Evolutionary conservation across 1,140 invertebrate species (phyloP), one percentile per base, ranked within the genome.

Genomic region (Pogonus chalceus): DNA sequence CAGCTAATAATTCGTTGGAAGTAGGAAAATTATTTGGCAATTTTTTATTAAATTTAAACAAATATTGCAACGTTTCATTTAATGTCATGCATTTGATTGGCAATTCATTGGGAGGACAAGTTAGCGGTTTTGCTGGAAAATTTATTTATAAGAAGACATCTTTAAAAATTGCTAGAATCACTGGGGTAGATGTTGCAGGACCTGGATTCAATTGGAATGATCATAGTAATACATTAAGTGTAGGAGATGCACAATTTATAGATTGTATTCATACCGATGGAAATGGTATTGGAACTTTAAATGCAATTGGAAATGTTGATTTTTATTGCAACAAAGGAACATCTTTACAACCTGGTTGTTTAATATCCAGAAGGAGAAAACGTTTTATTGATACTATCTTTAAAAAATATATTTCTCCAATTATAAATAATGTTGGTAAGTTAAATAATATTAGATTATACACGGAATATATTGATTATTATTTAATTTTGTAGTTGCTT

Each of bases 201-300:
- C 83, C 83, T 1, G 66, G 79, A n/a, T 84, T 82, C 62, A 31
- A 31, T 31, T 31, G 26, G 26, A 31, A 31, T 31, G 14, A 14
- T 4, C 14, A 31, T 31, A 31, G 14, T 7, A 31, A 7, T 31
- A 31, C 14, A 31, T 31, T 31, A 14, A 31, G 4, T 31, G 4
- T 7, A 31, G 74, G 75, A 0, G 90, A 92, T 65, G 92, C 92
- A 0, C 61, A 73, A 2, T 93, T 94, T 65, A 90, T 96, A 7
- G 92, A 95, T 66, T 82, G 92, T 2, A 85, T 95, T 51, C 92
- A 96, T 64, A 89, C 89, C 0, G 88, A 92, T 64, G 88, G 84
- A 0, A 87, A 87, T 0, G 65, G 80, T 0, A 77, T 88, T 47
- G 87, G 88, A 0, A 82, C 83, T 46, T 77, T 78, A 0, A 70